phyloP scores from a whole-genome alignment of 2,797 vertebrate species.

The Lutjanus campechanus region DNA sequence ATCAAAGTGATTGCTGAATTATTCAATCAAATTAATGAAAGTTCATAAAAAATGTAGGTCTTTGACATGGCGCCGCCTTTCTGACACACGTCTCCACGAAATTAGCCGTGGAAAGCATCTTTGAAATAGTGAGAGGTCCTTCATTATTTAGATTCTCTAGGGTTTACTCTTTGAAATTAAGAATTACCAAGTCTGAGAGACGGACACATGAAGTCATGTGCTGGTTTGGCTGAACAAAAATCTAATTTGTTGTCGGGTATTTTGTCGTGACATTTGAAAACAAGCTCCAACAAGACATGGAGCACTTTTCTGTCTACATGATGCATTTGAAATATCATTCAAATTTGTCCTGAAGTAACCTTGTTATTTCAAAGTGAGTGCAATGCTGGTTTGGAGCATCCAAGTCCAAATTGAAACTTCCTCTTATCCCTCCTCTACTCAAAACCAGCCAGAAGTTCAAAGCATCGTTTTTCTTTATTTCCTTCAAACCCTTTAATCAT shows the following conservation, averaged over 20 bases:
- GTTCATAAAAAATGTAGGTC: slow-evolving; percentile 78
- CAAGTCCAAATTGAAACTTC: neutral
- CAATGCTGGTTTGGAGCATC: neutral
- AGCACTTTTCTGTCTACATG: neutral
- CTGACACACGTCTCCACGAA: slow-evolving; percentile 61
- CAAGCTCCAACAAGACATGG: neutral
- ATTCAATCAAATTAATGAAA: slow-evolving; percentile 81
- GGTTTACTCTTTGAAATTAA: slow-evolving; percentile 66
- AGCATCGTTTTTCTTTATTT: neutral
- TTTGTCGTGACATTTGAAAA: slow-evolving; percentile 45
- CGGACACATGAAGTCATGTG: slow-evolving; percentile 56
- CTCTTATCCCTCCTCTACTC: neutral
- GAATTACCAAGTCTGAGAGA: slow-evolving; percentile 52
- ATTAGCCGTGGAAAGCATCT: slow-evolving; percentile 60
- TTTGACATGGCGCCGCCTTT: slow-evolving; percentile 59
- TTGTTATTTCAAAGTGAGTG: neutral
- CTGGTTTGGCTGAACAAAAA: slow-evolving; percentile 43
- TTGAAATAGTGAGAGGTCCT: slow-evolving; percentile 67
- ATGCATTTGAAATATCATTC: neutral
- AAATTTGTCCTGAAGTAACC: neutral
- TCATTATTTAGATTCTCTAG: slow-evolving; percentile 74
- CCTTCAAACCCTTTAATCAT: neutral
- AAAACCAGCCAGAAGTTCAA: neutral
- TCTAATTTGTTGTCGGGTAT: slow-evolving; percentile 24
- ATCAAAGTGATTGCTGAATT: slow-evolving; percentile 76